Percentiles rank a stretch among this genome's conserved stretches.
phyloP scores from a whole-genome alignment of 2,888 invertebrate species.

The Sesamia inferens region DNA sequence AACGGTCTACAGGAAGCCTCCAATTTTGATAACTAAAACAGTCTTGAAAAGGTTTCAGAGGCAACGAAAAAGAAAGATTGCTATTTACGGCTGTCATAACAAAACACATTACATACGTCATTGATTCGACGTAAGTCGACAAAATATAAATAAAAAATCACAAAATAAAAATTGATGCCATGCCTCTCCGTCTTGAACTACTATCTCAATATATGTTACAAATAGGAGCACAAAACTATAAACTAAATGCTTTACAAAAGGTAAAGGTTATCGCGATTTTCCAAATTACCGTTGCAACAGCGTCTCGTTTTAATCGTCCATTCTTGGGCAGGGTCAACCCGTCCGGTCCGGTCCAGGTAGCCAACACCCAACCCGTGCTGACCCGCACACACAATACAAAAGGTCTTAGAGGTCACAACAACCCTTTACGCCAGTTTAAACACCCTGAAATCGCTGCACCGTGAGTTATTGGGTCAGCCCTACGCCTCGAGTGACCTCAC shows the following conservation, averaged over 20 bases:
- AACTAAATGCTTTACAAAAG: conserved; percentile 70
- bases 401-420: conserved; percentile 85
- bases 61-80: conserved; percentile 16
- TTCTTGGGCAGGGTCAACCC: conserved; percentile 80
- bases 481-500: conserved; percentile 84
- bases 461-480: conserved; percentile 89
- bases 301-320: conserved; percentile 88
- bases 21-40: conserved; percentile 13
- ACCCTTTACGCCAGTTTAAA: conserved; percentile 88
- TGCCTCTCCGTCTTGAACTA: conserved; percentile 40
- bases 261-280: conserved; percentile 87
- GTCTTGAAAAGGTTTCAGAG: neutral
- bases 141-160: neutral
- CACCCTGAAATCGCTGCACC: conserved; percentile 88
- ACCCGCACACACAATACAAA: conserved; percentile 75
- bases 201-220: conserved; percentile 70
- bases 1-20: neutral
- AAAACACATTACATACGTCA: conserved; percentile 5
- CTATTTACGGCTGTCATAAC: conserved; percentile 25
- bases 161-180: conserved; percentile 16
- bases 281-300: conserved; percentile 81
- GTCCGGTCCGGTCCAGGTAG: conserved; percentile 82
- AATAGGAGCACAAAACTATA: conserved; percentile 74
- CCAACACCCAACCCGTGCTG: conserved; percentile 87
- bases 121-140: conserved; percentile 17